Evolutionary conservation across 2,797 vertebrate genomes (phyloP), one percentile per base, ranked within the genome.

Genomic region (Diceros bicornis): DNA sequence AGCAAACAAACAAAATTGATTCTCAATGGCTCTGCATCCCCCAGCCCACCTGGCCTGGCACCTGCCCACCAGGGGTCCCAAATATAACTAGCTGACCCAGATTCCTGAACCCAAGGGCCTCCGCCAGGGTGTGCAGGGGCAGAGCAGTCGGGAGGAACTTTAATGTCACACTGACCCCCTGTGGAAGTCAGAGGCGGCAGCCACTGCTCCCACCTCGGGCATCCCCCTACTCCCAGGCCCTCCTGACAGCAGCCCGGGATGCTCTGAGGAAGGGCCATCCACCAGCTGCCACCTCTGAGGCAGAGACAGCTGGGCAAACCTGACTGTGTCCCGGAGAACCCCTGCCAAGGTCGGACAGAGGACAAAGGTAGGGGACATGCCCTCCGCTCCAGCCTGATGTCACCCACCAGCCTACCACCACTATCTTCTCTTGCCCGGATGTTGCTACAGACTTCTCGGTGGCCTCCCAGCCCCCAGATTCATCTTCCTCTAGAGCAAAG

Each of bases 91-190:
- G 92, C 29, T 96, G 98, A 95, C 96, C 96, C 95, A 3, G 75
- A 44, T 97, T 97, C 95, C 86, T 64, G 97, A 97, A 94, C 96
- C 96, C 37, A 32, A 32, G 82, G 89, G 78, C 94, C 96, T 97
- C 97, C 23, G 34, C 77, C 29, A 85, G 44, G 84, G 93, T 79
- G 89, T 0, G 50, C 3, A 10, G 85, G 95, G 95, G 96, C 91
- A 52, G 79, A 57, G 1, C 1, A 3, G 84, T 50, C 11, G 1
- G 18, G 59, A 81, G 83, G 85, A 98, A 98, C 94, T 96, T 83
- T 93, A 91, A 78, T 93, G 98, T 88, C 96, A 96, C 97, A 98
- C 98, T 98, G 98, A 99, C 98, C 98, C 98, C 98, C 98, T 98
- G 98, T 98, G 99, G 98, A 98, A 97, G 57, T 50, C 6, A 11